phyloP scores from a whole-genome alignment of 2,797 vertebrate genomes.

The Micrastur ruficollis region DNA sequence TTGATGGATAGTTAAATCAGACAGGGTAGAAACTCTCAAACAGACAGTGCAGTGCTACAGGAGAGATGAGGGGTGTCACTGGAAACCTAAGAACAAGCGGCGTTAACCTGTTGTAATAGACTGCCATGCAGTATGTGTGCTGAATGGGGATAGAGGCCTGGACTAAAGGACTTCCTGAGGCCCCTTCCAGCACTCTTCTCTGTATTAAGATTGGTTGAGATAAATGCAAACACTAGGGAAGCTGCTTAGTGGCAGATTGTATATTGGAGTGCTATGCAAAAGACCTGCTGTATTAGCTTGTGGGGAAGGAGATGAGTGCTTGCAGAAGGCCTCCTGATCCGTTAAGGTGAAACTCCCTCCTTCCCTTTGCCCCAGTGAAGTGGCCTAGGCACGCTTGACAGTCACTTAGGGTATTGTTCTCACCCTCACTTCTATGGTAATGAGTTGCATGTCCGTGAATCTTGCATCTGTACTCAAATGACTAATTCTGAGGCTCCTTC shows the following conservation, averaged over 20 bases:
- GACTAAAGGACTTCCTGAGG: neutral
- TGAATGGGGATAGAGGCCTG: neutral
- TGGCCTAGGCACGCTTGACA: neutral
- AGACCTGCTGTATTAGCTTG: neutral
- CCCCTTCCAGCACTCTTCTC: neutral
- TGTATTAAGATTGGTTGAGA: neutral
- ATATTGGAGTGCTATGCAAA: neutral
- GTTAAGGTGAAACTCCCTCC: neutral
- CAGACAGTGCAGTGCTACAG: neutral
- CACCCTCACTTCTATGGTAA: neutral
- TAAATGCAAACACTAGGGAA: neutral
- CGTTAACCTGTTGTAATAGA: neutral
- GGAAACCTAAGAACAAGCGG: neutral
- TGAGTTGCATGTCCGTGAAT: neutral
- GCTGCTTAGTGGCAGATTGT: neutral
- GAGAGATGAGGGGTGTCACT: neutral
- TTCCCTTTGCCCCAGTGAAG: fast-evolving
- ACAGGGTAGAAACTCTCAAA: neutral
- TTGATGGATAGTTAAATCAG: neutral
- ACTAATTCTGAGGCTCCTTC: neutral
- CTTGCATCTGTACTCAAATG: neutral
- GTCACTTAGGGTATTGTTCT: neutral
- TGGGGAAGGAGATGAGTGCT: neutral
- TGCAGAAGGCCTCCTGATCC: neutral
- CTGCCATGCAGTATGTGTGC: neutral